These are phyloP conservation scores for Bruchidius siliquastri DNA, from an alignment of 2,888 invertebrate species.

Conservation along the genomic window DNA sequence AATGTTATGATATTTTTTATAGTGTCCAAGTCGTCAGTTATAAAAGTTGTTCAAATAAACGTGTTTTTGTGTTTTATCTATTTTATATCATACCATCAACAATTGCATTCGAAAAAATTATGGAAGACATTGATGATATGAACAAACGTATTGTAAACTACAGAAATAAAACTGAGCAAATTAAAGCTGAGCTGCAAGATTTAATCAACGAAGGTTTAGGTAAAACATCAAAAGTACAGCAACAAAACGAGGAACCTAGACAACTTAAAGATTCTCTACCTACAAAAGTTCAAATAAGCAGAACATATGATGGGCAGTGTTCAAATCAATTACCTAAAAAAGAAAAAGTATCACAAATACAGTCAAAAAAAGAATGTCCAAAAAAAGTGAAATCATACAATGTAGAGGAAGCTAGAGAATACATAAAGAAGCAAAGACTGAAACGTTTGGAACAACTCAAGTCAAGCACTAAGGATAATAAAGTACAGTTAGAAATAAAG, in stretches of 20 bases:
- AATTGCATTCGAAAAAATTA: constrained; percentile 1
- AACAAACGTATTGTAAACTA: constrained; percentile 34
- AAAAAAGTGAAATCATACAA: constrained; percentile 44
- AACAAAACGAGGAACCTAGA: constrained; percentile 13
- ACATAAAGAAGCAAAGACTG: constrained; percentile 54
- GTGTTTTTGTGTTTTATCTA: no score
- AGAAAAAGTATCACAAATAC: constrained; percentile 5
- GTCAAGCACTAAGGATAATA: constrained; percentile 32
- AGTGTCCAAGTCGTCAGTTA: no score
- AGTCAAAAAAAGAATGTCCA: constrained; percentile 13
- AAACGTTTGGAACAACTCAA: constrained; percentile 46
- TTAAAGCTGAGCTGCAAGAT: constrained; percentile 39
- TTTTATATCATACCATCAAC: no score
- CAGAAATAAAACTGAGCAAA: constrained; percentile 39
- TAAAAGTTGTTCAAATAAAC: no score
- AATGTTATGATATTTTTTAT: no score
- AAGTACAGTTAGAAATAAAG: constrained; percentile 38
- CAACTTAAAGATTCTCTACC: constrained; percentile 7
- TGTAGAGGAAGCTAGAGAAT: constrained; percentile 51
- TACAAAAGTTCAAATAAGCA: constrained; percentile 22
- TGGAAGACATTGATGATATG: constrained; percentile 21
- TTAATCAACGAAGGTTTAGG: constrained; percentile 29
- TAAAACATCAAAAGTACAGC: constrained; percentile 4
- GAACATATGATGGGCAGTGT: constrained; percentile 24
- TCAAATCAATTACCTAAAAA: constrained; percentile 17